Evolutionary conservation across 2,888 invertebrate species (phyloP), one percentile per base, ranked within the genome.

Genomic region (Sisyra nigra): DNA sequence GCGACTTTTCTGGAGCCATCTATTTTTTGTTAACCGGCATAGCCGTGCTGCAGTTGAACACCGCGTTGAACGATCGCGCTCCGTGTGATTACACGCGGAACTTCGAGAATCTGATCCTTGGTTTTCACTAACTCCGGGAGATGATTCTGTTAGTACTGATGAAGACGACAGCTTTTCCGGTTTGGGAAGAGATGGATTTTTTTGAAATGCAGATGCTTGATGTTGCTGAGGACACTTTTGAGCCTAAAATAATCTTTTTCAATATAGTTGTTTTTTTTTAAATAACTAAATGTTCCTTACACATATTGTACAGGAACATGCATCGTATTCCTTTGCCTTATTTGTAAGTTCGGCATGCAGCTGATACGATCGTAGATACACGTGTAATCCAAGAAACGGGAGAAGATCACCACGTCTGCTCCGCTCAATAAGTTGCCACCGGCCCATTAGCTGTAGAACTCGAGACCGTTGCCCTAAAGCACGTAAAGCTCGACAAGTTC

Each of bases 381-480:
- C 58, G 51, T 69, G 50, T 55, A 67, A 59, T 58, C 65, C 60
- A 56, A 66, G 48, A 7, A 56, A 52, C 17, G 55, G 48, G 4
- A 56, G 52, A 24, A 55, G 48, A 44, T 58, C 65, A 4, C 69
- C 66, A 47, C 63, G 57, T 49, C 58, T 58, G 15, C 62, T 57
- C 44, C 69, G 58, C 42, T 64, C 53, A 55, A 69, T 66, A 44
- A 66, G 58, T 50, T 71, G 71, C 66, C 69, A 71, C 50, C 71
- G 71, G 54, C 74, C 72, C 30, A 79, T 61, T 31, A 80, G 58
- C 56, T 80, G 79, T 53, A 79, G 68, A 46, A 79, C 63, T 49
- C 80, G 63, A 2, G 77, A 72, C 52, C 68, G 66, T 56, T 80
- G 79, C 2, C 82, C 81, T 31, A 65, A 62, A 44, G 68, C 65